A percentile compares a stretch with the other conserved stretches of the same genome.
Conservation (phyloP, 2,113 vertebrate genomes). For the Plectropomus leopardus region DNA sequence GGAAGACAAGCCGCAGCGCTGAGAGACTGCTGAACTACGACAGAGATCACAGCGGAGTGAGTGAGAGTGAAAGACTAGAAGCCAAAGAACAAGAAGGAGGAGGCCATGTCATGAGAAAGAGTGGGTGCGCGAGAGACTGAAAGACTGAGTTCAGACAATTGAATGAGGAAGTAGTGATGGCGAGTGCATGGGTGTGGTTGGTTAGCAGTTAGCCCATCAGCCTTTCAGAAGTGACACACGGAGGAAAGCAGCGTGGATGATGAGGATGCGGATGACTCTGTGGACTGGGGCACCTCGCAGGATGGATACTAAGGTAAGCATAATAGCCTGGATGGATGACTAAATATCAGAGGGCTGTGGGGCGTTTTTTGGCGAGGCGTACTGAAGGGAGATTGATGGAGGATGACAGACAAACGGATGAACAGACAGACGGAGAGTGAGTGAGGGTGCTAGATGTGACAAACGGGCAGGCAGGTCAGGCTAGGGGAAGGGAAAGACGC, state of each 20-base stretch:
- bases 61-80: conserved; percentile 25
- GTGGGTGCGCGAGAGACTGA: conserved; percentile 47
- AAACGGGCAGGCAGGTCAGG: conserved; percentile 67
- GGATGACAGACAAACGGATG: conserved; percentile 75
- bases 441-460: conserved; percentile 72
- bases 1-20: conserved; percentile 1
- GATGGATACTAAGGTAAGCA: conserved; percentile 80
- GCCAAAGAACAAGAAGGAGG: conserved; percentile 30
- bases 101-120: conserved; percentile 43
- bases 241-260: conserved; percentile 26
- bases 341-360: conserved; percentile 59
- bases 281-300: conserved; percentile 42
- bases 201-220: conserved; percentile 36
- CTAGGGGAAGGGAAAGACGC: conserved; percentile 52
- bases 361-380: conserved; percentile 45
- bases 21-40: conserved; percentile 4
- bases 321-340: conserved; percentile 49
- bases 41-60: conserved; percentile 3
- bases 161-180: conserved; percentile 68
- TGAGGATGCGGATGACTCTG: conserved; percentile 44
- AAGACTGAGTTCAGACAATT: conserved; percentile 35
- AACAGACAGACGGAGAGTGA: conserved; percentile 67
- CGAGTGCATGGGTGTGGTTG: conserved; percentile 71
- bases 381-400: conserved; percentile 67
- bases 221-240: conserved; percentile 43